A percentile compares a stretch with the other conserved stretches of the same genome.
These are phyloP conservation scores for Coluber constrictor DNA, from an alignment of 2,797 vertebrate species.

Conservation along the genomic window DNA sequence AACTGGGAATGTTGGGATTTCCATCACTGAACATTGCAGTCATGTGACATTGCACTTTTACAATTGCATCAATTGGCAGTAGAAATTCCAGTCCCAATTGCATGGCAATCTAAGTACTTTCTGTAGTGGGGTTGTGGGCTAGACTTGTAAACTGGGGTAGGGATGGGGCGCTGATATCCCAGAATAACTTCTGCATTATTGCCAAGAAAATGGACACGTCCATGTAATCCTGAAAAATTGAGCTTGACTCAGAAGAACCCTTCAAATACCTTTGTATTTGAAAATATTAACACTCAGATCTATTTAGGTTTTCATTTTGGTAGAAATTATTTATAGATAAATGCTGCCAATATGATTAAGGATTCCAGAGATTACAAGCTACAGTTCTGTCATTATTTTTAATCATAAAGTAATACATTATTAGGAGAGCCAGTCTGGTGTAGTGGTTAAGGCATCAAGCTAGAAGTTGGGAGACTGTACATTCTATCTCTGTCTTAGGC, in stretches of 20 bases:
- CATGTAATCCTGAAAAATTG: background rate
- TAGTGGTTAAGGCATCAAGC: background rate
- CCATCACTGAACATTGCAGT: background rate
- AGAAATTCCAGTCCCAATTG: background rate
- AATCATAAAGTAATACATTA: background rate
- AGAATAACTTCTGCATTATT: background rate
- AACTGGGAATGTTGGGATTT: background rate
- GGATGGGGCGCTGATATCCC: accelerated
- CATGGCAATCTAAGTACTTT: background rate
- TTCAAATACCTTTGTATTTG: background rate
- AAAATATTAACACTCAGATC: background rate
- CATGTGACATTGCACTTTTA: background rate
- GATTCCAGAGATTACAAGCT: background rate
- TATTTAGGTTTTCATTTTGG: background rate
- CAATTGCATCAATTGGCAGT: background rate
- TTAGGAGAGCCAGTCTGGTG: background rate
- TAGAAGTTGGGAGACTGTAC: background rate
- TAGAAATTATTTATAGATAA: background rate
- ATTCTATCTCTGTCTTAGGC: background rate
- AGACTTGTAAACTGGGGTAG: background rate
- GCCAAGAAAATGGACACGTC: background rate
- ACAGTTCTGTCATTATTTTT: background rate
- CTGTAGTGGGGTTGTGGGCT: background rate
- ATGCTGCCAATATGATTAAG: background rate
- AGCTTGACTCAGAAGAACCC: background rate